A percentile compares a stretch with the other conserved stretches of the same genome.
phyloP scores from a whole-genome alignment of 2,113 vertebrate genomes.

The Grus americana region DNA sequence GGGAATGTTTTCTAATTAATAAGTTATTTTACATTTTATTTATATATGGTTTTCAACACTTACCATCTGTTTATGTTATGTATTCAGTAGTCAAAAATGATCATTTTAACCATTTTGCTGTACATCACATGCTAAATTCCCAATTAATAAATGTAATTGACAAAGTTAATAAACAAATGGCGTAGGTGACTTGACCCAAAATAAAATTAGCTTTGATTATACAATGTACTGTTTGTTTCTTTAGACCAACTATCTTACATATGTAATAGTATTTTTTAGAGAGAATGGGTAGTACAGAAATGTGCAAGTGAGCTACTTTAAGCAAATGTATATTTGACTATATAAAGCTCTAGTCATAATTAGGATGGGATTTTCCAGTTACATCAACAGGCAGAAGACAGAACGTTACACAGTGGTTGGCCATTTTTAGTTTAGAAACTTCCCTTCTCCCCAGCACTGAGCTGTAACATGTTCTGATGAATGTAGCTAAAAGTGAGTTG shows the following conservation, averaged over 20 bases:
- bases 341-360: background rate
- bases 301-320: background rate
- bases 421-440: background rate
- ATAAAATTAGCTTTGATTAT: background rate
- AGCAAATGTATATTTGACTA: background rate
- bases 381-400: background rate
- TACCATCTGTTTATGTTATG: background rate
- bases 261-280: background rate
- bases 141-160: background rate
- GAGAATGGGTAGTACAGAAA: background rate
- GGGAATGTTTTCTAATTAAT: background rate
- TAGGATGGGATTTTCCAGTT: background rate
- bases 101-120: background rate
- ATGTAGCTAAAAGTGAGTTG: background rate
- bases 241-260: background rate
- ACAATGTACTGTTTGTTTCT: background rate
- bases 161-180: background rate
- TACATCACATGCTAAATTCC: background rate
- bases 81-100: background rate
- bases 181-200: background rate
- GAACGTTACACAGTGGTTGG: background rate
- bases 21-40: background rate
- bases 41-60: constrained; percentile 10
- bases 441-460: background rate
- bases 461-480: background rate